Percentiles rank a stretch among this genome's conserved stretches.
Conservation (phyloP, 64 coral and sea anemone species). For the Cladopsammia gracilis region DNA sequence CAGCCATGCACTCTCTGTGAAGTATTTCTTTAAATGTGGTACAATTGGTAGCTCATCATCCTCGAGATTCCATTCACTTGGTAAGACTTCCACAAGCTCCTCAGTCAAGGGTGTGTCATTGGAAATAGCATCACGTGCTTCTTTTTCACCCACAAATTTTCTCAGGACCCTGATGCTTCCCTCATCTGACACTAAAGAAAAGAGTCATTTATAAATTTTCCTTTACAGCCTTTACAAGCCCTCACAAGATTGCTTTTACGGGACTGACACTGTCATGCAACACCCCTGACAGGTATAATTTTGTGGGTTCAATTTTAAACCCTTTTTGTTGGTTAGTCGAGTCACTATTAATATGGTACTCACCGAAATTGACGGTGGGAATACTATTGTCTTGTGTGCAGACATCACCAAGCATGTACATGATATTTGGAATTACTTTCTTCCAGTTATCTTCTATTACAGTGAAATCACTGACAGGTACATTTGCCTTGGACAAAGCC, state of each 20-base stretch:
- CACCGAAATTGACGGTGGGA: neutral
- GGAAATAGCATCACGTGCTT: neutral
- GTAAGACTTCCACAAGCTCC: neutral
- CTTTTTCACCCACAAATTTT: neutral
- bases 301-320: too few species aligned
- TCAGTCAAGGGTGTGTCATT: neutral
- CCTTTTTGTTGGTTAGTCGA: too few species aligned
- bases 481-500: neutral
- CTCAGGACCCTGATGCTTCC: neutral
- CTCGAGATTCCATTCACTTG: neutral
- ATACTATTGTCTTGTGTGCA: neutral
- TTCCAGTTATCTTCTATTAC: neutral
- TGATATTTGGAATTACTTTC: neutral
- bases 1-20: conserved; percentile 20
- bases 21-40: conserved; percentile 2
- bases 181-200: neutral
- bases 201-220: too few species aligned
- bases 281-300: too few species aligned
- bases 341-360: neutral
- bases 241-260: too few species aligned
- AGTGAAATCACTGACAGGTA: neutral
- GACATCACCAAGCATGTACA: neutral
- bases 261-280: too few species aligned
- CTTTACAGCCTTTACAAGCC: too few species aligned
- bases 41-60: neutral